phyloP scores from a whole-genome alignment of 1,140 invertebrate genomes.

The Harpegnathos saltator region DNA sequence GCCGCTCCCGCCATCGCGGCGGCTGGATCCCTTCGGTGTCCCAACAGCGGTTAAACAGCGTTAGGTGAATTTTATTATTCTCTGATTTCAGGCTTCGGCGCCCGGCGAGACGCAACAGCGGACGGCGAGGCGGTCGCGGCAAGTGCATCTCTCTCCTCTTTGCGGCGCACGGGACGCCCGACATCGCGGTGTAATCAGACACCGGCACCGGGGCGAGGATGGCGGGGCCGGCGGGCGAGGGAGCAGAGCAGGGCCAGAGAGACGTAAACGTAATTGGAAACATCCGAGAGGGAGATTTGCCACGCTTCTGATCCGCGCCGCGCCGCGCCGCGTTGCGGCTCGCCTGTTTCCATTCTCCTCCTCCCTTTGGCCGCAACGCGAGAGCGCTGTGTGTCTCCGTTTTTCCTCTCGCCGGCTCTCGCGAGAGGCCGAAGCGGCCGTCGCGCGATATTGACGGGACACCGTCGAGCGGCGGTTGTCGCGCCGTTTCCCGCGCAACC shows the following conservation, averaged over 20 bases:
- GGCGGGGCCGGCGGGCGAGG: not conserved
- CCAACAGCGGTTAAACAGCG: slow-evolving; percentile 16
- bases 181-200: slow-evolving; percentile 86
- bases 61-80: slow-evolving; percentile 78
- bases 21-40: slow-evolving; percentile 15
- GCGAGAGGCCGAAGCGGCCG: not conserved
- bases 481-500: not conserved
- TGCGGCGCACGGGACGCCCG: slow-evolving; percentile 78
- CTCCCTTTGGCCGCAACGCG: slow-evolving; percentile 17
- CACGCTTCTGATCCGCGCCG: slow-evolving; percentile 82
- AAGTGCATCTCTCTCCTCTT: slow-evolving; percentile 78
- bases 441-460: no score
- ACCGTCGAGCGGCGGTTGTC: no score
- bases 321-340: slow-evolving; percentile 77
- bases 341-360: slow-evolving; percentile 41
- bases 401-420: no score
- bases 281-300: slow-evolving; percentile 67
- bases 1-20: no score
- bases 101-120: slow-evolving; percentile 56
- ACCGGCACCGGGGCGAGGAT: slow-evolving; percentile 70
- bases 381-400: slow-evolving; percentile 36
- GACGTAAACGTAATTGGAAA: slow-evolving; percentile 75
- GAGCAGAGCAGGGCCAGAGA: slow-evolving; percentile 35
- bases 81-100: slow-evolving; percentile 79
- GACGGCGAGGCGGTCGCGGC: slow-evolving; percentile 66